These are phyloP conservation scores for Aurelia sp. DNA, from an alignment of 30 jellyfish, hydroid and myxozoan genomes.

Conservation along the genomic window DNA sequence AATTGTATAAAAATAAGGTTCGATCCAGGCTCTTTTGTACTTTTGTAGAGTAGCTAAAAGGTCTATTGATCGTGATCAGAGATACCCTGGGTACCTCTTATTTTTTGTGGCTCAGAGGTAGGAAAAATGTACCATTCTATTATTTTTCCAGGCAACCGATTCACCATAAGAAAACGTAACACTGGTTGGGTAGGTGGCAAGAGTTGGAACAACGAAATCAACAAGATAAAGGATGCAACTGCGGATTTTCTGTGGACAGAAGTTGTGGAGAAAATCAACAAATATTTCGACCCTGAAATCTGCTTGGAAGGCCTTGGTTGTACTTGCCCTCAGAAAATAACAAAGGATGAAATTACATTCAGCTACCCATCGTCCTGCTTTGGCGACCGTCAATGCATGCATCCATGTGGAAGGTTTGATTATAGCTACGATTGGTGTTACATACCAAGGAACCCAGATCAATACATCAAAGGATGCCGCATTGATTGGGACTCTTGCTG, in stretches of 20 bases:
- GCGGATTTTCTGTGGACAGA: conserved; percentile 23
- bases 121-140: no score
- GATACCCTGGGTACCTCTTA: no score
- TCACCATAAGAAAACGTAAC: no score
- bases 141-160: no score
- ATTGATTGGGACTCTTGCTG: not conserved
- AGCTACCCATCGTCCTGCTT: conserved; percentile 3
- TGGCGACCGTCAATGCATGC: conserved; percentile 33
- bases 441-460: conserved; percentile 5
- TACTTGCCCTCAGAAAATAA: conserved; percentile 2
- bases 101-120: no score
- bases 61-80: no score
- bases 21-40: no score
- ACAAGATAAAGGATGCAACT: conserved; percentile 8
- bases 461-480: not conserved
- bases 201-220: not conserved
- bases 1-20: no score
- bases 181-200: not conserved
- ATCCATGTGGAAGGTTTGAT: conserved; percentile 14
- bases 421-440: conserved; percentile 34
- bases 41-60: no score
- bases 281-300: conserved; percentile 17
- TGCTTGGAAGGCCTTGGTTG: conserved; percentile 14
- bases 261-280: conserved; percentile 33
- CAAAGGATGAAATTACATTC: conserved; percentile 4